phyloP scores from a whole-genome alignment of 1,140 invertebrate genomes.

The Pseudoatta argentina region DNA sequence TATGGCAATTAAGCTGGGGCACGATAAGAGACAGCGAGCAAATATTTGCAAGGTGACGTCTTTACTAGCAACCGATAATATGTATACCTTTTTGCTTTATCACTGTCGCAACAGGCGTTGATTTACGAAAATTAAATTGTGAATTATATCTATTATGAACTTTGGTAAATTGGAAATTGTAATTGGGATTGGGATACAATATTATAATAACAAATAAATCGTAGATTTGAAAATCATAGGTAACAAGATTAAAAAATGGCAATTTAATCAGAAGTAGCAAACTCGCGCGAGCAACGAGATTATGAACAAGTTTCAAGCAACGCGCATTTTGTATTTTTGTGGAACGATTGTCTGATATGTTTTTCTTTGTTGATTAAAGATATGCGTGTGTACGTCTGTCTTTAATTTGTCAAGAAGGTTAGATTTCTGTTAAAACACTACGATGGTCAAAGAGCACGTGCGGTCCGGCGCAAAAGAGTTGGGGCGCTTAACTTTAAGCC shows the following conservation, averaged over 20 bases:
- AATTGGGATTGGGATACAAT: not conserved
- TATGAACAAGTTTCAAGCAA: not conserved
- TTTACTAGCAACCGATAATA: conserved; percentile 68
- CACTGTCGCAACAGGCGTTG: conserved; percentile 47
- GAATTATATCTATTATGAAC: conserved; percentile 14
- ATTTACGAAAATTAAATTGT: conserved; percentile 68
- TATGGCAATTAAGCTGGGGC: conserved; percentile 77
- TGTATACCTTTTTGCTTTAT: conserved; percentile 67
- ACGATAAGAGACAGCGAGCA: conserved; percentile 76
- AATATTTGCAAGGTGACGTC: conserved; percentile 77
- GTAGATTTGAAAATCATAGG: not conserved
- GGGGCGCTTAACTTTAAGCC: conserved; percentile 81
- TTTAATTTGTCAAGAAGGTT: conserved; percentile 61
- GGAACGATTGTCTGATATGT: not conserved
- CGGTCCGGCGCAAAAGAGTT: conserved; percentile 74
- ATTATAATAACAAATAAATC: not conserved
- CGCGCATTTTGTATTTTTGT: not conserved
- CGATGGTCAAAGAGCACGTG: conserved; percentile 67
- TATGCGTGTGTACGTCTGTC: conserved; percentile 10
- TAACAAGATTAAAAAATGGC: not conserved
- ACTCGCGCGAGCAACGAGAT: not conserved
- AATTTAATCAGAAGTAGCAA: not conserved
- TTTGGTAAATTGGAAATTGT: conserved; percentile 9
- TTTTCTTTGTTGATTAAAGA: conserved; percentile 1
- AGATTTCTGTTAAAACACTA: conserved; percentile 49